Evolutionary conservation across 2,888 invertebrate genomes (phyloP).

Genomic region (Lasius platythorax): DNA sequence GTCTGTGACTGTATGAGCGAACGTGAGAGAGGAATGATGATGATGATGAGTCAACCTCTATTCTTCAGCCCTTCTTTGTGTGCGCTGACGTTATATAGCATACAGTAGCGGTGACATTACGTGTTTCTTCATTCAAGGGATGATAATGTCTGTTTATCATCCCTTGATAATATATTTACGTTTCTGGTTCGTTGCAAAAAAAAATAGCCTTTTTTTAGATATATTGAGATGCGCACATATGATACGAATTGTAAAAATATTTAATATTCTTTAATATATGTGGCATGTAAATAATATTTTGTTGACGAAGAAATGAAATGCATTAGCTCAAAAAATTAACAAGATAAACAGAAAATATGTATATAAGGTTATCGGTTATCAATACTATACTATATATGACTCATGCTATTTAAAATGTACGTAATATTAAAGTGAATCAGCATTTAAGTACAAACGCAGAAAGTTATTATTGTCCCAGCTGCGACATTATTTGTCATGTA

Average conservation of each 20-base stretch:
- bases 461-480: neutral
- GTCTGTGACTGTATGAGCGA: neutral
- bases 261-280: neutral
- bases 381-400: neutral
- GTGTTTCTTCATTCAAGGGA: conserved; percentile 42
- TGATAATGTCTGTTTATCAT: conserved; percentile 30
- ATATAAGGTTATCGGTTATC: neutral
- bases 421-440: conserved; percentile 5
- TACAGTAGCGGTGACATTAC: conserved; percentile 23
- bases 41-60: conserved; percentile 32
- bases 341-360: neutral
- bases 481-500: neutral
- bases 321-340: neutral
- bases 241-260: neutral
- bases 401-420: neutral
- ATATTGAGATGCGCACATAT: neutral
- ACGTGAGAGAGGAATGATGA: conserved; percentile 28
- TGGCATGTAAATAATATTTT: neutral
- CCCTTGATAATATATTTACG: neutral
- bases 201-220: neutral
- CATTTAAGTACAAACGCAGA: neutral
- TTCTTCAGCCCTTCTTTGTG: neutral
- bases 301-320: neutral
- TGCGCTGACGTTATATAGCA: neutral
- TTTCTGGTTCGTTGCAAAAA: neutral